A percentile compares a stretch with the other conserved stretches of the same genome.
phyloP scores from a whole-genome alignment of 1,140 invertebrate genomes.

The Anthonomus grandis region DNA sequence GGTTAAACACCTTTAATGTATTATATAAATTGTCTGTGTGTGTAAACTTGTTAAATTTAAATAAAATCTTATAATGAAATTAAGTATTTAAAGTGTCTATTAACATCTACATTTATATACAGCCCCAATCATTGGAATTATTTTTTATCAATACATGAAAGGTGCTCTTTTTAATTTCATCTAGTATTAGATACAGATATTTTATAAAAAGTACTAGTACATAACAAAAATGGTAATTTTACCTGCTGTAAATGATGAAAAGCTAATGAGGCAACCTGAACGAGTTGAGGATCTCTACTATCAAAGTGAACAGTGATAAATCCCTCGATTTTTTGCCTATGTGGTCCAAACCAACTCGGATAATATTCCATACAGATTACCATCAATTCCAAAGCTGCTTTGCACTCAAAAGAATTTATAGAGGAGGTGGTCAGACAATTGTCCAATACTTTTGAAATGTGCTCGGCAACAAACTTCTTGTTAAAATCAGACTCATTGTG shows the following conservation, averaged over 20 bases:
- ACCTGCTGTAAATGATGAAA: conserved; percentile 30
- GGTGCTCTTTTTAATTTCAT: no score
- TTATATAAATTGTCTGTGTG: no score
- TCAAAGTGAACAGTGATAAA: conserved; percentile 20
- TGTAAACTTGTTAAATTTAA: no score
- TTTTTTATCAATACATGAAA: no score
- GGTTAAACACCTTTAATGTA: no score
- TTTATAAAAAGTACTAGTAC: no score
- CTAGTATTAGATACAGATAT: no score
- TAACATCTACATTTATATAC: no score
- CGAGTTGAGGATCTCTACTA: conserved; percentile 6
- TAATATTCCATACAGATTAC: conserved; percentile 20
- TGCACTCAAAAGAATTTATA: conserved; percentile 10
- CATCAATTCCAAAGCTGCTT: conserved; percentile 15
- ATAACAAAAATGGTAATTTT: no score
- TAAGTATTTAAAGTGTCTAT: no score
- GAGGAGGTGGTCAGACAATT: conserved; percentile 18
- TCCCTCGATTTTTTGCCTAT: conserved; percentile 23
- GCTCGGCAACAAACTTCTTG: conserved; percentile 23
- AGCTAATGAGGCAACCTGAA: conserved; percentile 16
- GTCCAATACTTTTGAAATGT: conserved; percentile 24
- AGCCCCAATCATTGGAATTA: no score
- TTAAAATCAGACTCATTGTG: conserved; percentile 23
- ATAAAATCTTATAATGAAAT: no score
- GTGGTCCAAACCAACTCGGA: conserved; percentile 23